Percentiles rank a stretch among this genome's conserved stretches.
Conservation (phyloP, 2,113 vertebrate genomes). For the Bufo gargarizans region DNA sequence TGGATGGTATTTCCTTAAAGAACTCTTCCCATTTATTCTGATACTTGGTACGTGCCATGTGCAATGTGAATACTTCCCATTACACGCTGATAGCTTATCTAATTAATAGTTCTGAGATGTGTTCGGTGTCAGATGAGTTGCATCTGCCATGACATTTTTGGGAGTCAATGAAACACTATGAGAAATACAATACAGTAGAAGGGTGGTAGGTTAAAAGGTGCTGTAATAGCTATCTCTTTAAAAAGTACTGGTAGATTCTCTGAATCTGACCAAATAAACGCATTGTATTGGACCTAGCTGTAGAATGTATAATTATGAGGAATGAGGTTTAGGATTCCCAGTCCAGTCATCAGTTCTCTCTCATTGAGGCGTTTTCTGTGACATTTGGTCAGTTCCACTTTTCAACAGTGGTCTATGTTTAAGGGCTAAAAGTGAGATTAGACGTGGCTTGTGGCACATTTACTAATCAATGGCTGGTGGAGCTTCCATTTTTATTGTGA, state of each 20-base stretch:
- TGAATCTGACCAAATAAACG: no score
- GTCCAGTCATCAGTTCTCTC: no score
- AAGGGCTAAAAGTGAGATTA: no score
- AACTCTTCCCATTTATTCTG: neutral
- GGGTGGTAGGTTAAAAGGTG: neutral
- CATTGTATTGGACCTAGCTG: no score
- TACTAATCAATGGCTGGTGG: neutral
- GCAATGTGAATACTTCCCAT: neutral
- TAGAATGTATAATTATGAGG: neutral
- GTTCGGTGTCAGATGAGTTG: neutral
- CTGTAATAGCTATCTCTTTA: neutral
- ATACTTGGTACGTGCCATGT: neutral
- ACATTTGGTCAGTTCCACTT: no score
- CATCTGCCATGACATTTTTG: neutral
- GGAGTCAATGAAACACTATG: neutral
- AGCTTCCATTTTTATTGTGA: no score
- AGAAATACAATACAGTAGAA: no score
- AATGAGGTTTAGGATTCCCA: no score
- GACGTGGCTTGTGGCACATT: no score
- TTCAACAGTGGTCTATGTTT: no score
- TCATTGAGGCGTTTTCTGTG: no score
- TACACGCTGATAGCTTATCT: neutral
- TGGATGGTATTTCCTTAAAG: constrained; percentile 2
- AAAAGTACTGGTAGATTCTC: neutral
- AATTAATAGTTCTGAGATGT: neutral